Evolutionary conservation across 2,797 vertebrate species (phyloP).

Genomic region (Kryptopterus vitreolus): DNA sequence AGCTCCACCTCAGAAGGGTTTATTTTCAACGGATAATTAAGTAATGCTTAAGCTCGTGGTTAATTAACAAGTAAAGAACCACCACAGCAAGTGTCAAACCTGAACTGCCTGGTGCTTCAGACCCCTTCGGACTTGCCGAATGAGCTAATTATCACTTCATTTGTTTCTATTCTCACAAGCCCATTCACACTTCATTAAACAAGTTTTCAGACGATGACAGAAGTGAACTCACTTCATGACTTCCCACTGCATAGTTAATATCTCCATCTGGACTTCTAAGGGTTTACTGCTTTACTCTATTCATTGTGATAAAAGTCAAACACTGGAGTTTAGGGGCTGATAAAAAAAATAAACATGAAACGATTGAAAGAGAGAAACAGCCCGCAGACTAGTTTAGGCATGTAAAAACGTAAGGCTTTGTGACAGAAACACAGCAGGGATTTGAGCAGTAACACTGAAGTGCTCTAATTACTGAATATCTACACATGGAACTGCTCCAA

Average conservation of each 20-base stretch:
- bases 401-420: slow-evolving; percentile 53
- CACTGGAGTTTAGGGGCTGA: slow-evolving; percentile 36
- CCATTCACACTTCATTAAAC: slow-evolving; percentile 45
- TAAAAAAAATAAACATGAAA: slow-evolving; percentile 41
- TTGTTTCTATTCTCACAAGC: slow-evolving; percentile 18
- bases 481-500: slow-evolving; percentile 42
- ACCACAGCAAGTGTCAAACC: neutral
- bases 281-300: slow-evolving; percentile 31
- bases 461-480: slow-evolving; percentile 42
- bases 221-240: slow-evolving; percentile 2
- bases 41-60: neutral
- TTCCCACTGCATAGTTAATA: slow-evolving; percentile 14
- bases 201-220: slow-evolving; percentile 22
- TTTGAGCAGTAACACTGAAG: slow-evolving; percentile 47
- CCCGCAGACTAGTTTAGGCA: slow-evolving; percentile 52
- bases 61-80: slow-evolving; percentile 8
- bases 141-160: slow-evolving; percentile 31
- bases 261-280: slow-evolving; percentile 43
- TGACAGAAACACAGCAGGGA: slow-evolving; percentile 65
- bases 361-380: slow-evolving; percentile 17
- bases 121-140: slow-evolving; percentile 1
- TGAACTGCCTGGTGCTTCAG: neutral
- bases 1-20: neutral
- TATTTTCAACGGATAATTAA: slow-evolving; percentile 7
- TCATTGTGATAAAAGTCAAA: slow-evolving; percentile 53